Evolutionary conservation across 2,113 vertebrate species (phyloP).

Genomic region (Psilopogon haemacephalus): DNA sequence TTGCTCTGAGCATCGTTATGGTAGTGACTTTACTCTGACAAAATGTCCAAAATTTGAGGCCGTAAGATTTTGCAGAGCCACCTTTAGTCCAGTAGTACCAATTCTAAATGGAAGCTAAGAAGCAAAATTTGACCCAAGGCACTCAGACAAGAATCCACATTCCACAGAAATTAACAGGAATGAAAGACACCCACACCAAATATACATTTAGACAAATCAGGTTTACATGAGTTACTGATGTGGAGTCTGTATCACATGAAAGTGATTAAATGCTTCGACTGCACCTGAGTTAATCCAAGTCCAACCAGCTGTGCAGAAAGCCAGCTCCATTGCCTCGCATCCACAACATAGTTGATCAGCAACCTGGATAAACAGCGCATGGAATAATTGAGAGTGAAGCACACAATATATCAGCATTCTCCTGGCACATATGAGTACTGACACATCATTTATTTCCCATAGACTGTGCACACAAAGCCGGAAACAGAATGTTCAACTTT

Average conservation of each 20-base stretch:
- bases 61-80: not conserved
- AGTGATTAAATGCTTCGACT: not conserved
- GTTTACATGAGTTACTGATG: not conserved
- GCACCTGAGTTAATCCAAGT: not conserved
- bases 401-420: constrained; percentile 13
- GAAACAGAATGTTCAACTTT: not conserved
- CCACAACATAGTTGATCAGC: not conserved
- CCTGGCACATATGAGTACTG: not conserved
- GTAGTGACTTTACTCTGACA: not conserved
- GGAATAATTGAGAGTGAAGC: constrained; percentile 9
- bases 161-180: not conserved
- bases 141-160: not conserved
- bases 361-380: constrained; percentile 8
- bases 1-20: not conserved
- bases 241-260: not conserved
- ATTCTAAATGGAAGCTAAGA: not conserved
- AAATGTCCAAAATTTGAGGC: not conserved
- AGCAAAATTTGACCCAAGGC: not conserved
- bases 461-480: not conserved
- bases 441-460: constrained; percentile 33
- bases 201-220: not conserved
- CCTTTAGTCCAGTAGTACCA: not conserved
- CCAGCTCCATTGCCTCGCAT: not conserved
- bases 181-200: not conserved
- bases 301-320: not conserved